Evolutionary conservation across 2,888 invertebrate genomes (phyloP), one percentile per base, ranked within the genome.

Genomic region (Chrysina gloriosa): DNA sequence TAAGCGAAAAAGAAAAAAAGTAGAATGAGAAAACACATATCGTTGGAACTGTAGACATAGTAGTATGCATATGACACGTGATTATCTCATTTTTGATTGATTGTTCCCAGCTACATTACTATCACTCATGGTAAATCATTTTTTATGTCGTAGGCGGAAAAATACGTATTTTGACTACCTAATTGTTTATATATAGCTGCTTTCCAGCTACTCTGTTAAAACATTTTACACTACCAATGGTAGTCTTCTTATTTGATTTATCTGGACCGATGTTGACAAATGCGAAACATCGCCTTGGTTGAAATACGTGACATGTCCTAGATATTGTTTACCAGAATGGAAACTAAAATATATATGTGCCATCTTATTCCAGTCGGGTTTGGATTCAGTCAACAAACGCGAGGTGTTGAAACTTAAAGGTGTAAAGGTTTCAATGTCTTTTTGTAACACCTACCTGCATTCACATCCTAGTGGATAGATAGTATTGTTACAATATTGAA

Each of bases 11-110:
- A 36, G n/a, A 19, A 19, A 23, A 21, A 54, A 36, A 39, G 23
- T n/a, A 21, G 36, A 56, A 56, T n/a, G 36, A 39, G 39, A 36
- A 39, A 56, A 56, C 39, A 11, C 19, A 52, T 29, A 27, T 52
- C 27, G 50, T 52, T 52, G 29, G 27, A 52, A 31, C 52, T 31
- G 52, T 50, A 25, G 52, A 21, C 52, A 14, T 14, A 25, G n/a
- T n/a, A n/a, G 31, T 52, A 52, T 52, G 52, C 52, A 52, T 52
- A 52, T 52, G 52, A 52, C 52, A 52, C 31, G 52, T 52, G 52
- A 52, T 52, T 52, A 52, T 52, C 52, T 52, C 19, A 19, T 16
- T 29, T 52, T 31, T 52, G 52, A 52, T 52, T 52, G 52, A 52
- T 52, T 52, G 31, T 52, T 29, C 14, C 19, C 16, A 16, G n/a